Conservation (phyloP, 2,797 vertebrate genomes). For the Saguinus oedipus region DNA sequence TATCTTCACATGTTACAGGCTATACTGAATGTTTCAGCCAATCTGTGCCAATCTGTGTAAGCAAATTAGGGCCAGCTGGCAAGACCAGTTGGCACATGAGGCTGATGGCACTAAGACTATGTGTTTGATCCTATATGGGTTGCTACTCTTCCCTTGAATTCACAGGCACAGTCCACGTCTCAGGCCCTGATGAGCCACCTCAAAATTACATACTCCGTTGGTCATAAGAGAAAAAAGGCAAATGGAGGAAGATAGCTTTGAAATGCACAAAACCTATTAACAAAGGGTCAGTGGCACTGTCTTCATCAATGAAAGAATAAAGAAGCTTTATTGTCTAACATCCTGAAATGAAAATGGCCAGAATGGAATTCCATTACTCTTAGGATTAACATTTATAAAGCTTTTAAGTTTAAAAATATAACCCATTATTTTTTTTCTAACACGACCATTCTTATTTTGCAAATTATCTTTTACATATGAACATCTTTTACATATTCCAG, state of each 20-base stretch:
- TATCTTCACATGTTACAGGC: not conserved
- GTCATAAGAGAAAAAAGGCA: not conserved
- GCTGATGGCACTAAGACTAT: not conserved
- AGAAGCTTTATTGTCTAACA: not conserved
- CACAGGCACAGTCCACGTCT: not conserved
- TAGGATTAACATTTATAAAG: not conserved
- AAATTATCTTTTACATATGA: not conserved
- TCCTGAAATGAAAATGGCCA: not conserved
- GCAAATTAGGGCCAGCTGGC: constrained; percentile 36
- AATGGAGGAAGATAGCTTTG: not conserved
- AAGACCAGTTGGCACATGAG: not conserved
- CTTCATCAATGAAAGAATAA: not conserved
- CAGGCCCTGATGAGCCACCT: not conserved
- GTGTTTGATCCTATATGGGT: not conserved
- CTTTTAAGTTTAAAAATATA: not conserved
- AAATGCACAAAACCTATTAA: not conserved
- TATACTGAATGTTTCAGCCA: not conserved
- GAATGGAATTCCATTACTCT: not conserved
- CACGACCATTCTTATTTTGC: not conserved
- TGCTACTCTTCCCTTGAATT: not conserved
- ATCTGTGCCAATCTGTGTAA: not conserved
- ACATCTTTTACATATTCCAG: not conserved
- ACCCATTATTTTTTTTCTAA: not conserved
- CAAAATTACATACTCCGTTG: not conserved
- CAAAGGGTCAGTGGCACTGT: not conserved